Base-by-base conservation (phyloP, 2,888 invertebrate genomes). In the Cosmorhoe ocellata region DNA sequence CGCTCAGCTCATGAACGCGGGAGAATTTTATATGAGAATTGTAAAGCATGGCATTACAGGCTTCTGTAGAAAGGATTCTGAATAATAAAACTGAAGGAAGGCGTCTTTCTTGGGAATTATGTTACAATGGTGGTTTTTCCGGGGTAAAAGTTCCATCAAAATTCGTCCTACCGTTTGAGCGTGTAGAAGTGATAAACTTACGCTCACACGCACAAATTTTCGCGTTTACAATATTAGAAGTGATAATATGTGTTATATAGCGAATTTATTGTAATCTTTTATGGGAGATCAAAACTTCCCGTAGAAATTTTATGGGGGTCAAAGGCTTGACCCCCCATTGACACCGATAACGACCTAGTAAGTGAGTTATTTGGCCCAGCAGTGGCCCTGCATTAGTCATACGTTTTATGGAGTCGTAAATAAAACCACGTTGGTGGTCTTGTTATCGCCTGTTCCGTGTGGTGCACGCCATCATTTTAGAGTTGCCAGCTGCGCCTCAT, bases 341-440 rank as follows among this genome's bases (percentile, higher is more conserved):
- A 46, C 32, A 9, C 9, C 27, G 11, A 3, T 24, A 27, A 14
- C 7, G 24, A 24, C 5, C 24, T 7, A 18, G 24, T 24, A 7
- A 24, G 12, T 32, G 22, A 28, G 32, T 43, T 33, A 33, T 36
- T 31, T 22, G 37, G 8, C 38, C 26, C 26, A 24, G 47, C 13
- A 36, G 32, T 46, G 33, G 14, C n/a, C 13, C 1, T n/a, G 8
- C 14, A 12, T 38, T 24, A 37, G 42, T 48, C 48, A 42, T 42
- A 32, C 13, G 38, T 36, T 44, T 48, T 37, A 53, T 28, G 44
- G 48, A 24, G 45, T 37, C 53, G 44, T 53, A 53, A 53, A 53
- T 48, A 40, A 48, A 44, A 37, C 44, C 48, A 37, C 48, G 44
- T 49, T 28, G 53, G 53, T 53, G 53, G 53, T 48, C 53, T 52